phyloP scores from a whole-genome alignment of 2,797 vertebrate genomes.

The Chanos chanos region DNA sequence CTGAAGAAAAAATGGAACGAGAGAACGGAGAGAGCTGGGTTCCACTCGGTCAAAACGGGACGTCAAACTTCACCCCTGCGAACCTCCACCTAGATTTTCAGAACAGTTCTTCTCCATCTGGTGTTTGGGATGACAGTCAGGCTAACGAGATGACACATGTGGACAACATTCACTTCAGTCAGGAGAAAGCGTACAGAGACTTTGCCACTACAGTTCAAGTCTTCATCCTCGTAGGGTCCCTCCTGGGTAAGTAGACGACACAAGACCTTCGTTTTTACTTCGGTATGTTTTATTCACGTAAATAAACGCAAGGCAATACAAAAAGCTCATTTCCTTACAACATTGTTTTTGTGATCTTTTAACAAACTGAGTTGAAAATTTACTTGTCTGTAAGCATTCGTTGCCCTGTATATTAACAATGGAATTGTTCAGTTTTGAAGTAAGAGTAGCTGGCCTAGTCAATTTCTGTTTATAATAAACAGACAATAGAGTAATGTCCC shows the following conservation, averaged over 20 bases:
- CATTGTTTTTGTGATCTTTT: too few relatives aligned
- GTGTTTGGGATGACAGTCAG: slow-evolving; percentile 67
- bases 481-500: too few relatives aligned
- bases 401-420: too few relatives aligned
- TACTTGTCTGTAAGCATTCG: too few relatives aligned
- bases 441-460: too few relatives aligned
- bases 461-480: too few relatives aligned
- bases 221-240: slow-evolving; percentile 87
- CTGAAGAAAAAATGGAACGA: slow-evolving; percentile 60
- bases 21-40: slow-evolving; percentile 63
- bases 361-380: too few relatives aligned
- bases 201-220: slow-evolving; percentile 87
- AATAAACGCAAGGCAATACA: too few relatives aligned
- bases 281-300: too few relatives aligned
- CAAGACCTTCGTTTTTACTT: too few relatives aligned
- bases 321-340: too few relatives aligned
- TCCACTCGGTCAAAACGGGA: slow-evolving; percentile 64
- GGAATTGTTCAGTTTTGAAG: too few relatives aligned
- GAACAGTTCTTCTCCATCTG: slow-evolving; percentile 70
- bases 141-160: slow-evolving; percentile 40
- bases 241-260: slow-evolving; percentile 76
- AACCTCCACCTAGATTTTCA: slow-evolving; percentile 58
- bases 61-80: slow-evolving; percentile 57
- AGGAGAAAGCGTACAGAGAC: slow-evolving; percentile 83
- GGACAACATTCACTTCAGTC: slow-evolving; percentile 48